Evolutionary conservation across 2,113 vertebrate species (phyloP).

Genomic region (Ceuthmochares aereus): DNA sequence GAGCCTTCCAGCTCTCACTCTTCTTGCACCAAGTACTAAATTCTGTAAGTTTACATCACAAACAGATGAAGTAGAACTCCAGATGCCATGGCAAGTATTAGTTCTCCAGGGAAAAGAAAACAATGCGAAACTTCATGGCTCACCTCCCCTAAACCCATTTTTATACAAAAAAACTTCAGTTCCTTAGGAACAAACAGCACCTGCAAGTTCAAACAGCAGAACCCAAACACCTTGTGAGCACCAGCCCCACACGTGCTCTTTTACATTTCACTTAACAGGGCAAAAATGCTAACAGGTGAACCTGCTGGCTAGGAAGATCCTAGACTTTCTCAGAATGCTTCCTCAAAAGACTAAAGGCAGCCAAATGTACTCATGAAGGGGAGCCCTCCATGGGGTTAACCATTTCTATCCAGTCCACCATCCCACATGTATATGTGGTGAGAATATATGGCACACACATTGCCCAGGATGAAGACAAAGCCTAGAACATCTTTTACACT

Average conservation of each 20-base stretch:
- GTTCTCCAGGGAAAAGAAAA: background rate
- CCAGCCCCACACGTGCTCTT: rapidly evolving
- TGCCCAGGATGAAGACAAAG: background rate
- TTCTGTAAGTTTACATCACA: background rate
- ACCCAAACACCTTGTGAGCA: background rate
- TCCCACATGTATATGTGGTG: rapidly evolving
- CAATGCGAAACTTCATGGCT: background rate
- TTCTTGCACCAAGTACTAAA: background rate
- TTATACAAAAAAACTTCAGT: background rate
- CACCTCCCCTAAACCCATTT: background rate
- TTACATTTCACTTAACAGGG: background rate
- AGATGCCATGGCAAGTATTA: background rate
- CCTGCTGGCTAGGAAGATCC: background rate
- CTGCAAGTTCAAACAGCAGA: background rate
- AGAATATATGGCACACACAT: background rate
- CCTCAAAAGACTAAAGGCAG: background rate
- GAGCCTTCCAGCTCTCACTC: background rate
- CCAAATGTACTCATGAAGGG: background rate
- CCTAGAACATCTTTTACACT: background rate
- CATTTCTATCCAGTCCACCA: background rate
- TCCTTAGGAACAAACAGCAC: background rate
- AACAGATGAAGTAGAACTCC: background rate
- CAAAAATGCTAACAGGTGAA: background rate
- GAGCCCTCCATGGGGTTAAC: background rate
- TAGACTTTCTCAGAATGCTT: background rate